These are phyloP conservation scores for Lasioglossum pauxillum DNA, from an alignment of 2,888 invertebrate genomes.

Conservation along the genomic window DNA sequence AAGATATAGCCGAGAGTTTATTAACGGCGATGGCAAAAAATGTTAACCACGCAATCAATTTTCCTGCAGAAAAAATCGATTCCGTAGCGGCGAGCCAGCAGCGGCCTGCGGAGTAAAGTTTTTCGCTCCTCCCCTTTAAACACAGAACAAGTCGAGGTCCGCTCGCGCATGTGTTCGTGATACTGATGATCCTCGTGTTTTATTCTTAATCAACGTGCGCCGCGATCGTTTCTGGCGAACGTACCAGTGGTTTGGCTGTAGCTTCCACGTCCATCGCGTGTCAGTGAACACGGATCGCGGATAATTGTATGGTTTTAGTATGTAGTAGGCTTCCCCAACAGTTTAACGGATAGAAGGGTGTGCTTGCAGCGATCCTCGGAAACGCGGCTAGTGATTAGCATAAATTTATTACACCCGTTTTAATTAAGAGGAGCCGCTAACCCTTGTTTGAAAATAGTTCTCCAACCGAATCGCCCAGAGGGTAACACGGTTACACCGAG, in stretches of 20 bases:
- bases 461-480: neutral
- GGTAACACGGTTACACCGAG: neutral
- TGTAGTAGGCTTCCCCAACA: conserved; percentile 14
- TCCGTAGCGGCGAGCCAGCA: neutral
- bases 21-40: conserved; percentile 24
- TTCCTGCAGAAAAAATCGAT: conserved; percentile 3
- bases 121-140: conserved; percentile 11
- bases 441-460: neutral
- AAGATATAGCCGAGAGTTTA: neutral
- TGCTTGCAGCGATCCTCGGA: neutral
- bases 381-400: conserved; percentile 14
- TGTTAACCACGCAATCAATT: conserved; percentile 21
- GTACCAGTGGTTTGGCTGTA: conserved; percentile 22
- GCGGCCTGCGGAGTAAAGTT: neutral
- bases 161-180: neutral
- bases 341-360: conserved; percentile 29
- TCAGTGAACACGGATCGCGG: conserved; percentile 29
- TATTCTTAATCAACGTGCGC: conserved; percentile 39
- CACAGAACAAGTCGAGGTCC: neutral
- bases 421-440: conserved; percentile 26
- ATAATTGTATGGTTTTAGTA: conserved; percentile 40
- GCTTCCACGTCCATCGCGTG: conserved; percentile 26
- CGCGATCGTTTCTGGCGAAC: conserved; percentile 21
- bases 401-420: conserved; percentile 20
- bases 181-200: conserved; percentile 32